Evolutionary conservation across 1,140 invertebrate species (phyloP), one percentile per base, ranked within the genome.

Genomic region (Tetranychus cinnabarinus): DNA sequence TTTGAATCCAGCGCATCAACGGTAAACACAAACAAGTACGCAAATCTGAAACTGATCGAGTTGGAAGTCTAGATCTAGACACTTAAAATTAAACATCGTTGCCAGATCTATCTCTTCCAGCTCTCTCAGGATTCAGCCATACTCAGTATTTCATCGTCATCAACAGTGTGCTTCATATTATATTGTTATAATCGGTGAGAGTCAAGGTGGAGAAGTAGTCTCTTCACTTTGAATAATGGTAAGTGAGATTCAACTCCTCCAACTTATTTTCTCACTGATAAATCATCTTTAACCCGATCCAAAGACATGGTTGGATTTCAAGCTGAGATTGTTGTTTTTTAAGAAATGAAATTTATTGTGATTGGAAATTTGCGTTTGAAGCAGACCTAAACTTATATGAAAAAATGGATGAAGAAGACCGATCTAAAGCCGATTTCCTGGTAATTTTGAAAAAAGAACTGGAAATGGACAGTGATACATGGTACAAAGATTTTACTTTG

Each of bases 41-140:
- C 23, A 23, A 23, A 23, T 23, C 23, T 23, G 39, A 42, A 42
- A 8, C 48, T 52, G 48, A 33, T 52, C 75, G 67, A 78, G 80
- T 80, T 81, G 80, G 80, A 81, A 80, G 78, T 77, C 77, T 74
- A 69, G 80, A 79, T 81, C 79, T 80, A 61, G 76, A 76, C 79
- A 81, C 70, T 68, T 66, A 66, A 36, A 42, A 6, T 2, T 34
- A 7, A 46, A 37, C 45, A 59, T 46, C 69, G 65, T 65, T 82
- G 80, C 78, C 80, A 82, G 80, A 81, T 82, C 80, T 82, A 81
- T 80, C 80, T 82, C 80, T 82, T 81, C 80, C 80, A 82, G 79
- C 80, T 81, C 77, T 79, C 70, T 57, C 48, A 52, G 48, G 15
- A 52, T n/a, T 23, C 48, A 33, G 46, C n/a, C 48, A 52, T 33